Percentiles rank a stretch among this genome's conserved stretches.
Evolutionary conservation across 2,113 vertebrate species (phyloP).

Genomic region (Colinus virginianus): DNA sequence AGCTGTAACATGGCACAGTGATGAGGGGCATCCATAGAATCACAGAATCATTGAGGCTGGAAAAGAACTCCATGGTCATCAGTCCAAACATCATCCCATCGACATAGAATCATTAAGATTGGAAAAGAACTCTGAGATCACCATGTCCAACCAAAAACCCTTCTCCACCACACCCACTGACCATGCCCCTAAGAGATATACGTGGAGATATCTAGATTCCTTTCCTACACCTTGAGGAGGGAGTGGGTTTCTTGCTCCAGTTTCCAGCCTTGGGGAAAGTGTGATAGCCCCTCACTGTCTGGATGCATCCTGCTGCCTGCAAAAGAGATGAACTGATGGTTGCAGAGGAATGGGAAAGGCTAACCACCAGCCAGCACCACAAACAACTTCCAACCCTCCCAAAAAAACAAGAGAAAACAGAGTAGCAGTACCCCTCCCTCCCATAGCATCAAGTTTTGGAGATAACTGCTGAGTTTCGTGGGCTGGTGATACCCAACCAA

Average conservation of each 20-base stretch:
- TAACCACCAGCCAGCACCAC: rapidly evolving
- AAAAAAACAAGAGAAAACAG: not conserved
- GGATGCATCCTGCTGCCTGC: not conserved
- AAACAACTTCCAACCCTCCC: not conserved
- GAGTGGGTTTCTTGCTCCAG: not conserved
- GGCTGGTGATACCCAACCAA: rapidly evolving
- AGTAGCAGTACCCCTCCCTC: not conserved
- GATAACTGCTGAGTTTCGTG: rapidly evolving
- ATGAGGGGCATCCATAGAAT: not conserved
- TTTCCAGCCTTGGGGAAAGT: not conserved
- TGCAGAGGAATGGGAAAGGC: not conserved
- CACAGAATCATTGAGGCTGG: too few relatives aligned
- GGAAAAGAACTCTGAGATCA: too few relatives aligned
- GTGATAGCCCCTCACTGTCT: not conserved
- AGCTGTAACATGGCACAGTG: rapidly evolving
- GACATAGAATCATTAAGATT: too few relatives aligned
- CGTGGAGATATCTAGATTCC: rapidly evolving
- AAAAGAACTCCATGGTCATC: too few relatives aligned
- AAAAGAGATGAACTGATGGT: rapidly evolving
- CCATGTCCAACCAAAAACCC: too few relatives aligned
- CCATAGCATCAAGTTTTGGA: not conserved
- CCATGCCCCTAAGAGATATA: too few relatives aligned
- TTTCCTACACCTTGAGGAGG: not conserved
- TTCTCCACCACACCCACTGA: too few relatives aligned
- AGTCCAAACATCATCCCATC: too few relatives aligned